Evolutionary conservation across 1,140 invertebrate species (phyloP).

Genomic region (Lasioglossum albipes): DNA sequence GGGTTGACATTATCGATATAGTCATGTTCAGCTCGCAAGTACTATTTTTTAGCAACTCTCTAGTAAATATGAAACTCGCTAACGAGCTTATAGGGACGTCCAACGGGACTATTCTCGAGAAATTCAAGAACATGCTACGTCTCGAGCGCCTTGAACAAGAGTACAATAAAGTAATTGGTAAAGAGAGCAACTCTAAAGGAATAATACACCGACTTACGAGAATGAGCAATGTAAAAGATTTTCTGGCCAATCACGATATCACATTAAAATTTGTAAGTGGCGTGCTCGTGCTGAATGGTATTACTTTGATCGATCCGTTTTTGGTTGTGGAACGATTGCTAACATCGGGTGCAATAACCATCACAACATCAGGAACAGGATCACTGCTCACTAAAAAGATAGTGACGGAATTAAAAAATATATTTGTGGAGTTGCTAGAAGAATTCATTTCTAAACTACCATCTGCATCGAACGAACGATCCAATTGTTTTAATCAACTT

Average conservation of each 20-base stretch:
- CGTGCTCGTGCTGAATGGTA: background rate
- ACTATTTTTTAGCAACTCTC: constrained; percentile 57
- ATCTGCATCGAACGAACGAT: background rate
- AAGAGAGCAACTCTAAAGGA: background rate
- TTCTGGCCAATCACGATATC: background rate
- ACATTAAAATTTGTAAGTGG: background rate
- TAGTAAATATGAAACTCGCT: constrained; percentile 57
- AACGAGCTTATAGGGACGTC: constrained; percentile 6
- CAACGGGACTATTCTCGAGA: constrained; percentile 10
- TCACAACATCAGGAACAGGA: background rate
- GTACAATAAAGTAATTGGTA: background rate
- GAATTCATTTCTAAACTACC: background rate
- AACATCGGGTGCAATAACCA: background rate
- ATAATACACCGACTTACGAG: background rate
- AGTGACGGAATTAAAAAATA: background rate
- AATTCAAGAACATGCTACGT: background rate
- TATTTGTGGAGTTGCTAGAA: background rate
- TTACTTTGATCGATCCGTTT: background rate
- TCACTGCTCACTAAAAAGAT: background rate
- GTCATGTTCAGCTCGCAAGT: constrained; percentile 50
- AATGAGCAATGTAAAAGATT: background rate
- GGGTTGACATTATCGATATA: constrained; percentile 35
- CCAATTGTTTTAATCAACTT: background rate
- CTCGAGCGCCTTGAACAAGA: background rate
- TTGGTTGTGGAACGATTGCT: background rate